These are phyloP conservation scores for Lacerta bilineata DNA, from an alignment of 2,797 vertebrate species.

Conservation along the genomic window DNA sequence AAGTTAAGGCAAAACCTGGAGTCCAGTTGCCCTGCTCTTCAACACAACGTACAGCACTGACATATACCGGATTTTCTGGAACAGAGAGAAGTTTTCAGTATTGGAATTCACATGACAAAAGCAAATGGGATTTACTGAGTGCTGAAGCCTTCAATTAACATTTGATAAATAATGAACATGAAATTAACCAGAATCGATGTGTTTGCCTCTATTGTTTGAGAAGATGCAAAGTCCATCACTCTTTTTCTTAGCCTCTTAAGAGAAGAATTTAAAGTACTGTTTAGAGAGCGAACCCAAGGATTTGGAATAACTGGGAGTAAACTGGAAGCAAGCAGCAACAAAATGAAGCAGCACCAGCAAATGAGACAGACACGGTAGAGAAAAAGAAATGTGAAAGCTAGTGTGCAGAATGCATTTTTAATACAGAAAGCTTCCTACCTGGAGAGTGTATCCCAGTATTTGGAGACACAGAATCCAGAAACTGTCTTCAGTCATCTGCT, in stretches of 20 bases:
- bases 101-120: conserved; percentile 63
- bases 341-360: conserved; percentile 71
- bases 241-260: conserved; percentile 59
- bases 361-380: conserved; percentile 60
- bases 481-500: conserved; percentile 73
- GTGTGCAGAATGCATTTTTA: conserved; percentile 75
- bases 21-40: conserved; percentile 47
- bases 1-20: conserved; percentile 75
- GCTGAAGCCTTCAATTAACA: conserved; percentile 68
- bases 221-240: conserved; percentile 67
- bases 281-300: conserved; percentile 56
- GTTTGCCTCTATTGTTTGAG: conserved; percentile 57
- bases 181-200: conserved; percentile 68
- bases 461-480: conserved; percentile 75
- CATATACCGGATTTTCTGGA: conserved; percentile 49
- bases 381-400: conserved; percentile 68
- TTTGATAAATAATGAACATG: conserved; percentile 72
- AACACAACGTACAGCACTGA: conserved; percentile 55
- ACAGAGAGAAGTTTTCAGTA: conserved; percentile 72
- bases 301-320: conserved; percentile 70
- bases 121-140: conserved; percentile 65
- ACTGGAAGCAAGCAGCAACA: conserved; percentile 66
- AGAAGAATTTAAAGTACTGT: conserved; percentile 61
- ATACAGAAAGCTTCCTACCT: conserved; percentile 73
- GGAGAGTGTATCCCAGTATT: conserved; percentile 66